These are phyloP conservation scores for Alosa alosa DNA, from an alignment of 2,113 vertebrate genomes.

Conservation along the genomic window DNA sequence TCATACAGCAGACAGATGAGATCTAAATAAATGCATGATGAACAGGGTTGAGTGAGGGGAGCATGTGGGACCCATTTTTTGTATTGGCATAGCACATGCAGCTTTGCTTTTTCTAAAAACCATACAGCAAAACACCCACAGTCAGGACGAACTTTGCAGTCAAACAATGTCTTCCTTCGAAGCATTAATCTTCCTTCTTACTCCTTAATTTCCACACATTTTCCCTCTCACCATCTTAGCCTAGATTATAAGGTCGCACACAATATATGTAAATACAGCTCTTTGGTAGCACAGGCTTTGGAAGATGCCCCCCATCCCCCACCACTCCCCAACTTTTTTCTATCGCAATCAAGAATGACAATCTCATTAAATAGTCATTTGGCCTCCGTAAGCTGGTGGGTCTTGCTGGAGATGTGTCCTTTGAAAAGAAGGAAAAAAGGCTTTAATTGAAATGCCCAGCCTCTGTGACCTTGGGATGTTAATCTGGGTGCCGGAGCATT, in stretches of 20 bases:
- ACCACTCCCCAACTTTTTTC: conserved; percentile 49
- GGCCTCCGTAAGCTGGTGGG: conserved; percentile 23
- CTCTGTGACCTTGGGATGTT: conserved; percentile 74
- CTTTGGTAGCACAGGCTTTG: conserved; percentile 32
- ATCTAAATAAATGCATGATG: neutral
- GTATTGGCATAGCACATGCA: neutral
- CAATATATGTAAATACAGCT: conserved; percentile 45
- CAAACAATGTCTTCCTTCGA: neutral
- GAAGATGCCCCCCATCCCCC: conserved; percentile 30
- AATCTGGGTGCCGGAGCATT: conserved; percentile 72
- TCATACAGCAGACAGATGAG: neutral
- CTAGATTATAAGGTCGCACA: conserved; percentile 38
- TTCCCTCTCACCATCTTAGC: neutral
- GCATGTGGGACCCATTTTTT: neutral
- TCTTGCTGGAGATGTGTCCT: conserved; percentile 44
- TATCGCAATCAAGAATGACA: conserved; percentile 67
- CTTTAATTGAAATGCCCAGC: conserved; percentile 73
- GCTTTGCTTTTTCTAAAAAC: neutral
- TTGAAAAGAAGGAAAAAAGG: conserved; percentile 32
- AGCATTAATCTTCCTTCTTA: neutral
- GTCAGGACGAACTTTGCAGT: neutral
- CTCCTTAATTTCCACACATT: neutral
- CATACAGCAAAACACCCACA: neutral
- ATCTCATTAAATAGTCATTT: conserved; percentile 69
- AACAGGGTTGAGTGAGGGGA: neutral